Evolutionary conservation across 2,113 vertebrate species (phyloP).

Genomic region (Campylomormyrus tamandua): DNA sequence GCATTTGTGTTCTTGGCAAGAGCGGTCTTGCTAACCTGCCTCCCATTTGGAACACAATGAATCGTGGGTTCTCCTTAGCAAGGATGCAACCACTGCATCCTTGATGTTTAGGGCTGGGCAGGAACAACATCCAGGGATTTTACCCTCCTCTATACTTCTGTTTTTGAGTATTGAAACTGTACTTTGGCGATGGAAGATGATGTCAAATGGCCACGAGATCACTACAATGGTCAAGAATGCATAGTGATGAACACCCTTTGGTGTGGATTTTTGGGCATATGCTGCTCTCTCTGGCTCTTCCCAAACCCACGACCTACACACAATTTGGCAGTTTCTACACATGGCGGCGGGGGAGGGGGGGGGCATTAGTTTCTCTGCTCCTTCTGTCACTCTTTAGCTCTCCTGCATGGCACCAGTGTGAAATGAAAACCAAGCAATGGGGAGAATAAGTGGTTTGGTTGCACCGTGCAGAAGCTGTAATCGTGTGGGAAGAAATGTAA

Average conservation of each 20-base stretch:
- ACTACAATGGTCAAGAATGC: not conserved
- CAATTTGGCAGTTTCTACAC: not conserved
- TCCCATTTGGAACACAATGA: not conserved
- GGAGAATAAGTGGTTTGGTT: not conserved
- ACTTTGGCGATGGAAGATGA: not conserved
- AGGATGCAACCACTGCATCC: not conserved
- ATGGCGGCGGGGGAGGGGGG: too few relatives aligned
- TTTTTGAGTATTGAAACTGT: not conserved
- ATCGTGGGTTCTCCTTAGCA: not conserved
- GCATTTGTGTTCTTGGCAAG: not conserved
- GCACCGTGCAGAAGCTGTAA: not conserved
- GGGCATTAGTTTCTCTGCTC: not conserved
- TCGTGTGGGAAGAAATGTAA: not conserved
- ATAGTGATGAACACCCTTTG: not conserved
- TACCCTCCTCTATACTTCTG: not conserved
- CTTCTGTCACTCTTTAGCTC: not conserved
- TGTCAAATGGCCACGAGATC: not conserved
- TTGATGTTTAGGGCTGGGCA: not conserved
- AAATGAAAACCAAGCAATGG: not conserved
- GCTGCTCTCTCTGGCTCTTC: not conserved
- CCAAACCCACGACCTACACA: not conserved
- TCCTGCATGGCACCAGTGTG: not conserved
- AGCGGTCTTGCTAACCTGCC: not conserved
- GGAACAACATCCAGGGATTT: not conserved
- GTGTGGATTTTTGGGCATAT: not conserved